phyloP scores from a whole-genome alignment of 2,888 invertebrate genomes.

The Actias luna region DNA sequence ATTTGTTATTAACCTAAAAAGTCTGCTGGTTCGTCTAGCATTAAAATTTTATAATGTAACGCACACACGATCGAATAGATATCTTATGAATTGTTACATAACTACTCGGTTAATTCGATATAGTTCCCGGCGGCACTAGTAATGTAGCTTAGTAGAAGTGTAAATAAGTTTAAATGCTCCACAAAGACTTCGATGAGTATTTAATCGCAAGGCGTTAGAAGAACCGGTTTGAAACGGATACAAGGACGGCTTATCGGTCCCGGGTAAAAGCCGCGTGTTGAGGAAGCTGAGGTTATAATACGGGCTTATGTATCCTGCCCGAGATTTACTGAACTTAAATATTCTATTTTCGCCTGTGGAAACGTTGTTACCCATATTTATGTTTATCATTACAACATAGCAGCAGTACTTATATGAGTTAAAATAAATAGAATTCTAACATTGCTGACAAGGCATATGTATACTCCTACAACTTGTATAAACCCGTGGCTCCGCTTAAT shows the following conservation, averaged over 20 bases:
- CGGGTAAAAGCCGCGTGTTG: slow-evolving; percentile 44
- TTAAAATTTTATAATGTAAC: background rate
- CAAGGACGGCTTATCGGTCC: slow-evolving; percentile 49
- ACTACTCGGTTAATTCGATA: background rate
- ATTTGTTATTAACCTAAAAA: no score
- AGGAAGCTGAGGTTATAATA: slow-evolving; percentile 30
- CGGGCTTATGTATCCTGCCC: slow-evolving; percentile 30
- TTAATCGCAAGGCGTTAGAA: slow-evolving; percentile 16
- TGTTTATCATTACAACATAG: no score
- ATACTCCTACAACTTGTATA: no score
- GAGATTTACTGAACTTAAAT: slow-evolving; percentile 30
- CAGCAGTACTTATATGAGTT: no score
- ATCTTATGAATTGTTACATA: background rate
- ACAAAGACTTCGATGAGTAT: slow-evolving; percentile 17
- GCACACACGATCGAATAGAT: background rate
- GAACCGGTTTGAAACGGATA: slow-evolving; percentile 37
- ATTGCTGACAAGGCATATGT: no score
- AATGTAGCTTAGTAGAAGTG: background rate
- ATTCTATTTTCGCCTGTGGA: slow-evolving; percentile 14
- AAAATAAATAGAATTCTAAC: no score
- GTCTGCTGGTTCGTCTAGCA: background rate
- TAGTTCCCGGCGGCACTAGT: background rate
- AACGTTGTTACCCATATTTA: background rate
- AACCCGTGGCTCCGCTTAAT: no score
- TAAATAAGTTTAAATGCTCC: slow-evolving; percentile 10